These are phyloP conservation scores for Rallus crepitans DNA, from an alignment of 2,797 vertebrate genomes.

Conservation along the genomic window DNA sequence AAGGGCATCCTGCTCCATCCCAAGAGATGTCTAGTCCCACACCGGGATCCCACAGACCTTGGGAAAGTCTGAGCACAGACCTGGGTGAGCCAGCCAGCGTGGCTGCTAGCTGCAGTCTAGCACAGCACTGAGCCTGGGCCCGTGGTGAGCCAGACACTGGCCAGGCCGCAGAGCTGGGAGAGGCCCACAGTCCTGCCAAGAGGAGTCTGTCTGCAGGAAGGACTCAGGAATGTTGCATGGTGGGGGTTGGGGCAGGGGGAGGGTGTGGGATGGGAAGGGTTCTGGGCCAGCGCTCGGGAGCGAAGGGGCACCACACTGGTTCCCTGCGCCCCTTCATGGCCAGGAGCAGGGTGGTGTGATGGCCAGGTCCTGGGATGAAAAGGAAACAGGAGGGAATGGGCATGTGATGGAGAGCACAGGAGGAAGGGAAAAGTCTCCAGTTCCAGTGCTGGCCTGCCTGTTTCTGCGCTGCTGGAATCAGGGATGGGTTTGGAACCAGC, in stretches of 20 bases:
- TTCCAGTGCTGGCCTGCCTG: background rate
- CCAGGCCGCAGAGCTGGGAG: background rate
- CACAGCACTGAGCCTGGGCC: fast-evolving
- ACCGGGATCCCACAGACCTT: background rate
- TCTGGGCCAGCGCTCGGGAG: background rate
- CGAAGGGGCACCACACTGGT: fast-evolving
- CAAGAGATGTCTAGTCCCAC: background rate
- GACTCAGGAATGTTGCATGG: fast-evolving
- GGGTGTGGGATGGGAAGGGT: background rate
- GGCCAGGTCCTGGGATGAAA: background rate
- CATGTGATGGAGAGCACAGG: background rate
- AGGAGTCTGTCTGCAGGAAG: background rate
- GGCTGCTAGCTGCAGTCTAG: background rate
- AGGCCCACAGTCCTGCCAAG: fast-evolving
- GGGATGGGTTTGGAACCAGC: background rate
- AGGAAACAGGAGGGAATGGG: background rate
- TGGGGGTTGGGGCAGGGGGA: too few relatives aligned
- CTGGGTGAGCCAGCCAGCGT: fast-evolving
- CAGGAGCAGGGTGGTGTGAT: fast-evolving
- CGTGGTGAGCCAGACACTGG: fast-evolving
- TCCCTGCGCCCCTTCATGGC: fast-evolving
- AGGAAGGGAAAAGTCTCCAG: background rate
- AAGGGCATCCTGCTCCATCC: background rate
- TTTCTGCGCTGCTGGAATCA: background rate
- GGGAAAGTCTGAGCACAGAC: background rate